Evolutionary conservation across 2,797 vertebrate species (phyloP).

Genomic region (Alcedo quadribrachys): DNA sequence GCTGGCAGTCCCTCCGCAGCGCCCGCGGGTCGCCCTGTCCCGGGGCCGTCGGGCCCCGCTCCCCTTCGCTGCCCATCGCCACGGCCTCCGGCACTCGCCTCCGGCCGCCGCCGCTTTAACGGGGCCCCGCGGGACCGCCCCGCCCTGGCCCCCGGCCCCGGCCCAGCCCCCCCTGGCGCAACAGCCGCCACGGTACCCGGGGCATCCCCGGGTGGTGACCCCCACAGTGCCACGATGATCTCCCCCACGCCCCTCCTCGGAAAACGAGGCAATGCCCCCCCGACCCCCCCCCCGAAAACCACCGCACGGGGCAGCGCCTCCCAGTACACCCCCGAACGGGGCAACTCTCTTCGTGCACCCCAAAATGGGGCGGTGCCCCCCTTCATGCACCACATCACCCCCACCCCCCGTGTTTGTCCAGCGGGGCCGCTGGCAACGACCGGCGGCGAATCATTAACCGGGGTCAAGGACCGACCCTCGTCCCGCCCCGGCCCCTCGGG

Average conservation of each 20-base stretch:
- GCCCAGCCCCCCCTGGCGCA: background rate
- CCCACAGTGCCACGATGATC: background rate
- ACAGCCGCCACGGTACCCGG: too few relatives aligned
- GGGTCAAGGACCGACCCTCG: background rate
- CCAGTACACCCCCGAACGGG: too few relatives aligned
- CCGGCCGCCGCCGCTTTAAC: background rate
- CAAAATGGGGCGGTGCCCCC: background rate
- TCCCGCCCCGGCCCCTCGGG: background rate
- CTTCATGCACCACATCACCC: too few relatives aligned
- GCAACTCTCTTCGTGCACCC: too few relatives aligned
- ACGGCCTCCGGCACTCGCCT: background rate
- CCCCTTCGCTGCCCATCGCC: conserved; percentile 21
- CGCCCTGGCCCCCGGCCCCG: background rate
- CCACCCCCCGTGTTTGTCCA: background rate
- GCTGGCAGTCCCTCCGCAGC: conserved; percentile 20
- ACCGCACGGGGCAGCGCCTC: too few relatives aligned
- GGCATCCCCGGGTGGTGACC: background rate
- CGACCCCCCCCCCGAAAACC: too few relatives aligned
- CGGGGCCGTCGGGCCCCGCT: background rate
- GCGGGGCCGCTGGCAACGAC: background rate
- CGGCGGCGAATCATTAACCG: conserved; percentile 26
- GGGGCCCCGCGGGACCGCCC: background rate
- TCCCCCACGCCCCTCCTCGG: too few relatives aligned
- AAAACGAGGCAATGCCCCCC: background rate
- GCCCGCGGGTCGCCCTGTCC: background rate